phyloP scores from a whole-genome alignment of 2,113 vertebrate species.

The Passer montanus region DNA sequence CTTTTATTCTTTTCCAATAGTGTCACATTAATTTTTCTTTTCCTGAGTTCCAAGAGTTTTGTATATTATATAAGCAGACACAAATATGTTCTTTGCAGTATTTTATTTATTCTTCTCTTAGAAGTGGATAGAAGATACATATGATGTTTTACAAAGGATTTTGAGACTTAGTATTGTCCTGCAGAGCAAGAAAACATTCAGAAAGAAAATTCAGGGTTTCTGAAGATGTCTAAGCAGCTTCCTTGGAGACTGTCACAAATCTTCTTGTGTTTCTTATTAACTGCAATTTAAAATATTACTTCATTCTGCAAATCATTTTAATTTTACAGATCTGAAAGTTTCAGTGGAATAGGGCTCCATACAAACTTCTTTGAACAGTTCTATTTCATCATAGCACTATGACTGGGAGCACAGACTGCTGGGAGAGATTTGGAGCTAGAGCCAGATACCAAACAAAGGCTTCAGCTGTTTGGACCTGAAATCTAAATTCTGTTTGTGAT shows the following conservation, averaged over 20 bases:
- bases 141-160: background rate
- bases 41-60: background rate
- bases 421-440: background rate
- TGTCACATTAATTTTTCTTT: constrained; percentile 24
- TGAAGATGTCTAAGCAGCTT: background rate
- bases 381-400: background rate
- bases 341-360: background rate
- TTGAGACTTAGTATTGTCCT: background rate
- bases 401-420: background rate
- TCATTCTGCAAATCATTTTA: background rate
- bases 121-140: background rate
- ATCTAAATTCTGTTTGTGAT: background rate
- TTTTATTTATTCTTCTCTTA: constrained; percentile 13
- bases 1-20: constrained; percentile 38
- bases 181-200: background rate
- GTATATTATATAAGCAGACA: background rate
- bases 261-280: background rate
- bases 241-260: background rate
- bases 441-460: background rate
- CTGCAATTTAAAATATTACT: background rate
- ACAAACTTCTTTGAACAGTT: background rate
- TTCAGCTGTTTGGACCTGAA: background rate
- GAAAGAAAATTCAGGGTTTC: background rate
- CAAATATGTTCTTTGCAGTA: background rate
- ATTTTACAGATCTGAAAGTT: background rate